Conservation (phyloP, 30 jellyfish, hydroid and myxozoan species). For the Cassiopea xamachana region DNA sequence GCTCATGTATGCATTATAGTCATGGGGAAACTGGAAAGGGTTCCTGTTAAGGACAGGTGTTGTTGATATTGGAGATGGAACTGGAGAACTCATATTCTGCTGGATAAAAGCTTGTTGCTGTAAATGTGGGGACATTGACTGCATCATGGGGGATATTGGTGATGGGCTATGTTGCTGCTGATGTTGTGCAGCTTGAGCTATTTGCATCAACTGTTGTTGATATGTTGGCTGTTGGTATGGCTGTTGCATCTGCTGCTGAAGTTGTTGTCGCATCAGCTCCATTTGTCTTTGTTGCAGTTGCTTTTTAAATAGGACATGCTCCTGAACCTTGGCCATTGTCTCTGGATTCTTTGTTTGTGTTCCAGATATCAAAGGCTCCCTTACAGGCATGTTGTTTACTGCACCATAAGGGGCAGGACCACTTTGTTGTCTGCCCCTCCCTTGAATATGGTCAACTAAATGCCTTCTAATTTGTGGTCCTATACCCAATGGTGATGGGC, state of each 20-base stretch:
- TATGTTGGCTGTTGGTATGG: constrained; percentile 74
- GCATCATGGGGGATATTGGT: constrained; percentile 81
- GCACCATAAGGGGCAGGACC: constrained; percentile 62
- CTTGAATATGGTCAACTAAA: constrained; percentile 63
- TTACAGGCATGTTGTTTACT: constrained; percentile 50
- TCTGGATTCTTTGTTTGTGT: constrained; percentile 78
- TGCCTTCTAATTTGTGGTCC: constrained; percentile 72
- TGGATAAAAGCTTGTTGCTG: constrained; percentile 78
- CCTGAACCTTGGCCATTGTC: constrained; percentile 79
- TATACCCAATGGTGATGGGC: constrained; percentile 62
- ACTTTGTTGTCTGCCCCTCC: constrained; percentile 56
- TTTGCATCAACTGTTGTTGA: constrained; percentile 73
- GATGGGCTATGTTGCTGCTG: constrained; percentile 74
- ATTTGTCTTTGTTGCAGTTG: constrained; percentile 76
- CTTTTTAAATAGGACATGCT: constrained; percentile 62
- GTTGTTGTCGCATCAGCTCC: constrained; percentile 57
- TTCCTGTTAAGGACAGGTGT: constrained; percentile 73
- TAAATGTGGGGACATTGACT: constrained; percentile 69
- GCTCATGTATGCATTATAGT: constrained; percentile 64
- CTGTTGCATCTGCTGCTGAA: constrained; percentile 47
- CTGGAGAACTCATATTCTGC: constrained; percentile 76
- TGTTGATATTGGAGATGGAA: constrained; percentile 75
- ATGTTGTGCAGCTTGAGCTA: constrained; percentile 78
- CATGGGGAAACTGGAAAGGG: constrained; percentile 88
- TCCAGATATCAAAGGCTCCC: constrained; percentile 45